These are phyloP conservation scores for Callyntrura guangdongensis DNA, from an alignment of 2,888 invertebrate species.

Conservation along the genomic window DNA sequence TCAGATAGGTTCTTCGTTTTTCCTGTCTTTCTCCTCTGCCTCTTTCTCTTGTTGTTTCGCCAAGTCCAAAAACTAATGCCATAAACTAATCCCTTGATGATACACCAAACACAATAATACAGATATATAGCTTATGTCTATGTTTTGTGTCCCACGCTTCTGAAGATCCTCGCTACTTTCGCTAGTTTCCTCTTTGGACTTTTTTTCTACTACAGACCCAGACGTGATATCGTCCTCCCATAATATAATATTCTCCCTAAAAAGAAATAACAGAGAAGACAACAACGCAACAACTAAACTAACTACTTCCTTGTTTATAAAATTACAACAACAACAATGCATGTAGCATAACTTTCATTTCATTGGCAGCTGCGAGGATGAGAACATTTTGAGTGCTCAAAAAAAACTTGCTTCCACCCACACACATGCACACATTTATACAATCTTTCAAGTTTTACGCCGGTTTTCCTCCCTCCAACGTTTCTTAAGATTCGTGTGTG, in stretches of 20 bases:
- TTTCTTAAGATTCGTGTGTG: background rate
- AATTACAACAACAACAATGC: background rate
- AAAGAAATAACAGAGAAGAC: background rate
- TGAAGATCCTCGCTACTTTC: background rate
- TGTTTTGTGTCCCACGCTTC: slow-evolving; percentile 6
- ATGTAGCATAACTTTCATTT: background rate
- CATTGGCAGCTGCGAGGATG: background rate
- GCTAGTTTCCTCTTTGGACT: background rate
- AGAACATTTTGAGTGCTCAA: background rate
- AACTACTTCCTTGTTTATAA: background rate
- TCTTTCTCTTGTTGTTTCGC: slow-evolving; percentile 5
- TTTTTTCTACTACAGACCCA: background rate
- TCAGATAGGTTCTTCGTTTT: background rate
- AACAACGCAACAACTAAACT: slow-evolving; percentile 14
- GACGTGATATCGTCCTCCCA: background rate
- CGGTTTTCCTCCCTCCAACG: background rate
- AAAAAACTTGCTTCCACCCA: background rate
- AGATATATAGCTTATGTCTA: slow-evolving; percentile 66
- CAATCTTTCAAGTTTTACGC: background rate
- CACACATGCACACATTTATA: background rate
- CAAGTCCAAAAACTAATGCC: slow-evolving; percentile 64
- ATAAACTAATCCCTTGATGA: slow-evolving; percentile 80
- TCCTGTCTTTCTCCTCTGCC: background rate
- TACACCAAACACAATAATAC: slow-evolving; percentile 73
- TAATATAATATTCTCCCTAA: background rate